These are phyloP conservation scores for Sylvilagus floridanus DNA, from an alignment of 2,797 vertebrate genomes.

Conservation along the genomic window DNA sequence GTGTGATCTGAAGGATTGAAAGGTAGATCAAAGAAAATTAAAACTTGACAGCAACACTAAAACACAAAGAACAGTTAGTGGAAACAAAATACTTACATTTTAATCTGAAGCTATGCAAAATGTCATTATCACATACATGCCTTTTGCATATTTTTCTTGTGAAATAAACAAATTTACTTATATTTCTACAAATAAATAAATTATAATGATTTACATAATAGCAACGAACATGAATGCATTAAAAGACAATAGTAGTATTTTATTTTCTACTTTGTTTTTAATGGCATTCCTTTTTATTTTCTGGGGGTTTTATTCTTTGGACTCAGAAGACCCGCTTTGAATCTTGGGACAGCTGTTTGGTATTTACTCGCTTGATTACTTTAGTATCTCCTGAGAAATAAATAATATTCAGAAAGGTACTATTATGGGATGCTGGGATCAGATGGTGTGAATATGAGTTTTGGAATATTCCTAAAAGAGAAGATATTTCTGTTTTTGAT, in stretches of 20 bases:
- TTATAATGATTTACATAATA: background rate
- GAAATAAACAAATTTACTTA: background rate
- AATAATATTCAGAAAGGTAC: background rate
- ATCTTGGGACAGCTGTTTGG: background rate
- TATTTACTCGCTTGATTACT: background rate
- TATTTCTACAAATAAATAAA: background rate
- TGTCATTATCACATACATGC: background rate
- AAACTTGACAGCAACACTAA: background rate
- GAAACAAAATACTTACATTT: background rate
- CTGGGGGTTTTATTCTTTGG: constrained; percentile 21
- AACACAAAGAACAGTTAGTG: constrained; percentile 11
- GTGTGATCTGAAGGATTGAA: background rate
- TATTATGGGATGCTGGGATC: background rate
- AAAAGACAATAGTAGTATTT: background rate
- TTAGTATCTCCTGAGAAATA: background rate
- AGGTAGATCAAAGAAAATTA: background rate
- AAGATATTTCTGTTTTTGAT: constrained; percentile 6
- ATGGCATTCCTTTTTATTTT: background rate
- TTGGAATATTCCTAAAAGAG: background rate
- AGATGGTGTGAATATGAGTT: background rate
- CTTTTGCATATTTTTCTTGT: background rate
- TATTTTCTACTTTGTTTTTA: constrained; percentile 8
- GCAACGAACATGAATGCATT: background rate
- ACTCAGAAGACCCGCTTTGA: background rate
- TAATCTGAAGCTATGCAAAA: background rate